Percentiles rank a stretch among this genome's conserved stretches.
Conservation (phyloP, 2,888 invertebrate genomes). For the Caenorhabditis wallacei region DNA sequence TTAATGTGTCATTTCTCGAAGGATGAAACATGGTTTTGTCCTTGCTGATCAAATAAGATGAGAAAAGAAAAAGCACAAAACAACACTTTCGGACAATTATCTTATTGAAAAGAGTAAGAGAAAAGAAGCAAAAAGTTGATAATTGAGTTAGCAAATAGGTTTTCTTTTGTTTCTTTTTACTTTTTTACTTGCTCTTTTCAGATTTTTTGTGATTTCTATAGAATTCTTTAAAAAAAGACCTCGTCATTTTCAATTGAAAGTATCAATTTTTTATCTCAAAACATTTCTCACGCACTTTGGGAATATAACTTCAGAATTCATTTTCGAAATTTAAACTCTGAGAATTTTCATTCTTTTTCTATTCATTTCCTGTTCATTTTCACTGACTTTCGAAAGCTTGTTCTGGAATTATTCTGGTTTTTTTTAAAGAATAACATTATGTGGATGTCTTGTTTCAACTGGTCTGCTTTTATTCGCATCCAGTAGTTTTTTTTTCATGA, state of each 20-base stretch:
- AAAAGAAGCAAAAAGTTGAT: conserved; percentile 18
- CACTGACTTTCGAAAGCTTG: no score
- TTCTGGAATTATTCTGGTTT: no score
- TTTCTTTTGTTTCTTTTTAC: conserved; percentile 4
- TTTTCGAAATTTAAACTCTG: background rate
- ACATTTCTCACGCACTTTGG: conserved; percentile 7
- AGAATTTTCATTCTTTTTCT: no score
- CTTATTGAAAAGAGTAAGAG: conserved; percentile 7
- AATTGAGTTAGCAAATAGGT: conserved; percentile 47
- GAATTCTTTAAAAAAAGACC: no score
- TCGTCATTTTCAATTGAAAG: no score
- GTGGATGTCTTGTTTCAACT: no score
- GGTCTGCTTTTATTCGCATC: no score
- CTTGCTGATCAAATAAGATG: conserved; percentile 8
- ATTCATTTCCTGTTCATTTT: no score
- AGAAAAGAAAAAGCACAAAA: conserved; percentile 27
- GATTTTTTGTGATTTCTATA: background rate
- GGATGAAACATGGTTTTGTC: conserved; percentile 33
- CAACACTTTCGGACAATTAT: conserved; percentile 61
- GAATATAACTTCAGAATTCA: background rate
- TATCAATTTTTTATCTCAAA: background rate
- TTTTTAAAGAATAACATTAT: no score
- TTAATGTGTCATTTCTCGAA: background rate
- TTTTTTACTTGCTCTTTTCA: background rate
- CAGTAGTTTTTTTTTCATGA: no score